Base-by-base conservation (phyloP, 2,113 vertebrate genomes). In the Poeciliopsis retropinna region DNA sequence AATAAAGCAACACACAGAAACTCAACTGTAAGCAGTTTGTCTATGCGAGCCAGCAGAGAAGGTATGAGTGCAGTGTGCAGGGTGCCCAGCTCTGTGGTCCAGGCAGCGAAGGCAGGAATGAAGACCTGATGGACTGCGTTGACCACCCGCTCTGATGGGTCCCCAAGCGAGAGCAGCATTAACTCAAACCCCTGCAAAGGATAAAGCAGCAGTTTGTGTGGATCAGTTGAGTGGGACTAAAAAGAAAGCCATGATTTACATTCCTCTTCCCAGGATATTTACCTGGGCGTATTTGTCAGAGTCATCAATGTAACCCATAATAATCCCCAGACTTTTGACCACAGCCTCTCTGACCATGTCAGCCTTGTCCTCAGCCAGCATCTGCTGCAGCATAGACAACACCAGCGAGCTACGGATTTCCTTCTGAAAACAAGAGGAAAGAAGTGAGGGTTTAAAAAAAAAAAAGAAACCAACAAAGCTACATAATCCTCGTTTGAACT, bases 271-370 rank as follows among this genome's bases (percentile, higher is more conserved):
- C 6, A 66, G 64, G n/a, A 82, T 81, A 78, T 72, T 77, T 89
- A 99, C 98, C 97, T 98, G 97, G 73, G 96, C 95, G 67, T 99
- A 98, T 87, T 99, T 99, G 92, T 99, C 97, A 85, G 97, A 92
- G 89, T 99, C 98, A 84, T 99, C 97, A 67, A 99, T 99, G 88
- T 97, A 99, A 63, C 95, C 97, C 98, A 99, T 98, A 85, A 99
- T 99, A 84, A 99, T 95, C 30, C 96, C 97, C 66, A 99, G 96
- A 91, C 98, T 99, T 94, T 97, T 99, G 89, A 99, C 98, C 61
- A 99, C 98, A 65, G 98, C 98, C 94, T 99, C 98, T 92, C 98
- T 95, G 85, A 99, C 98, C 94, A 99, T 94, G 92, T 99, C 98
- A 2, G 97, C 96, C 89, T 99, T 99, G 90, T 99, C 98, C 93